Evolutionary conservation across 2,888 invertebrate species (phyloP), one percentile per base, ranked within the genome.

Genomic region (Flexamia atlantica): DNA sequence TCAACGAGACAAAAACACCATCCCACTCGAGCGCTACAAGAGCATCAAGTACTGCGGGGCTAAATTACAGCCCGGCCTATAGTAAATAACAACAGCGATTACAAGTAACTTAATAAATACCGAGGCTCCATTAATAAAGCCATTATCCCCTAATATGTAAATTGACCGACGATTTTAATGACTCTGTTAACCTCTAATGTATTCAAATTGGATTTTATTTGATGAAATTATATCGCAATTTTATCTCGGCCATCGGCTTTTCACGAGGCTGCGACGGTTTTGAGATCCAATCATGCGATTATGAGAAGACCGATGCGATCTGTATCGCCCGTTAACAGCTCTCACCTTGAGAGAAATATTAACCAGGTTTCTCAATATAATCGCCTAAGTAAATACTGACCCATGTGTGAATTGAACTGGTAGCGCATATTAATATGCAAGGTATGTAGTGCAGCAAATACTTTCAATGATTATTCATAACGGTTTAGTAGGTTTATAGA

Each of bases 201-300:
- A 76, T 76, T 76, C 50, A 76, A 76, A 76, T 76, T 76, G 76
- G 76, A 28, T 76, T 76, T 76, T 76, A 76, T 76, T 76, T 76
- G 46, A 76, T 76, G 50, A 50, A 42, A 50, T 76, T 40, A 76
- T 76, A 76, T 76, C 76, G 50, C 23, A 76, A 46, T 76, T 46
- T 76, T 76, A 76, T 76, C 76, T 76, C 28, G 28, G 20, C 32
- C 40, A 76, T 76, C 76, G 36, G 46, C 10, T 42, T 46, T 46
- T 46, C 76, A 36, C 46, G 42, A 28, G 76, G 46, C 17, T 17
- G 46, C 40, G 42, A 28, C 42, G 46, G n/a, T 46, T 36, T 20
- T 46, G 17, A 76, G 76, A 76, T 76, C 50, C 50, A 46, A 76
- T 76, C 76, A 46, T 9, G 23, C 17, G 42, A 76, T 70, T 36